Evolutionary conservation across 1,140 invertebrate species (phyloP).

Genomic region (Drosophila ficusphila): DNA sequence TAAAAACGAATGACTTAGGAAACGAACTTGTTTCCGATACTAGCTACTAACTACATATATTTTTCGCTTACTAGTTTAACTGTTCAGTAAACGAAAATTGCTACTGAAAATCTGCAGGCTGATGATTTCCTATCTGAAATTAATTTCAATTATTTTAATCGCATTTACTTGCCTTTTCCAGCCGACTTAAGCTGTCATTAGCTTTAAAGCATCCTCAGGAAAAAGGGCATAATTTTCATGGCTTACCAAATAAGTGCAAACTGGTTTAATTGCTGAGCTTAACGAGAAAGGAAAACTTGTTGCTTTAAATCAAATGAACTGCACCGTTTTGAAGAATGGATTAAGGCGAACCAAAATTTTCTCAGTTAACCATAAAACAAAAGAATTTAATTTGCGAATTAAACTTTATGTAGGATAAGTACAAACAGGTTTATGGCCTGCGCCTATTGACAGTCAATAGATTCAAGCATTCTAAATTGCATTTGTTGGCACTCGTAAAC

Average conservation of each 20-base stretch:
- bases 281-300: too few species aligned
- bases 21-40: slow-evolving; percentile 74
- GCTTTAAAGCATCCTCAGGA: neutral
- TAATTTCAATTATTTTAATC: too few species aligned
- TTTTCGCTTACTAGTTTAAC: too few species aligned
- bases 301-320: neutral
- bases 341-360: too few species aligned
- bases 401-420: slow-evolving; percentile 21
- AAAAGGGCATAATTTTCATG: neutral
- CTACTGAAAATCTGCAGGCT: too few species aligned
- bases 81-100: too few species aligned
- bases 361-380: neutral
- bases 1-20: slow-evolving; percentile 59
- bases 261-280: neutral
- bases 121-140: too few species aligned
- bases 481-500: slow-evolving; percentile 59
- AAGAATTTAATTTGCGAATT: slow-evolving; percentile 5
- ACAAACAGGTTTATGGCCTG: slow-evolving; percentile 36
- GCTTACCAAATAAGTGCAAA: neutral
- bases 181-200: neutral
- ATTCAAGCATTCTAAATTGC: slow-evolving; percentile 43
- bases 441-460: slow-evolving; percentile 41
- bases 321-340: too few species aligned
- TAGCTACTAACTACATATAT: too few species aligned
- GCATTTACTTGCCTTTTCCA: neutral